Evolutionary conservation across 35 echinoderm and acorn worm genomes (phyloP).

Genomic region (Apostichopus californicus): DNA sequence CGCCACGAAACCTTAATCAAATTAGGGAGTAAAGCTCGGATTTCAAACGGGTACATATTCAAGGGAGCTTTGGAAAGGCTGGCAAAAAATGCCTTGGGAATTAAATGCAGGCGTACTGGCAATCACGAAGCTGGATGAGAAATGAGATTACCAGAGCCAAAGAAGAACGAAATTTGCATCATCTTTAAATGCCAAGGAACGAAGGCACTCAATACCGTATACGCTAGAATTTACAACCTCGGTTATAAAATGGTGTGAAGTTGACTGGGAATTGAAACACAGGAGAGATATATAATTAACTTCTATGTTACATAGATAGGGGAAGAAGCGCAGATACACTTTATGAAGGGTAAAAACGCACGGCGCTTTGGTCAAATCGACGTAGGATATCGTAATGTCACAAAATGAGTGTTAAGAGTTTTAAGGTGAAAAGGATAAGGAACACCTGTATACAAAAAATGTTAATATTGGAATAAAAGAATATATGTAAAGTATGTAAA

Average conservation of each 20-base stretch:
- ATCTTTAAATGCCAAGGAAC: slow-evolving; percentile 41
- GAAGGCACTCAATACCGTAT: slow-evolving; percentile 23
- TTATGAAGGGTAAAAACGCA: too few relatives aligned
- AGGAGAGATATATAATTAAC: slow-evolving; percentile 36
- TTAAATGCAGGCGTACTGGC: slow-evolving; percentile 44
- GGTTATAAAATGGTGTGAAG: slow-evolving; percentile 38
- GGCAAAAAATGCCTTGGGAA: slow-evolving; percentile 39
- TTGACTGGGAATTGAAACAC: slow-evolving; percentile 11
- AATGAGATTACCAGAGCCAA: slow-evolving; percentile 40
- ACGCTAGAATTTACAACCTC: slow-evolving; percentile 29
- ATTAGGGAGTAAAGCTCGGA: slow-evolving; percentile 47
- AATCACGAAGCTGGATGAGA: slow-evolving; percentile 32
- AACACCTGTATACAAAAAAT: too few relatives aligned
- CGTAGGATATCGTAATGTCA: too few relatives aligned
- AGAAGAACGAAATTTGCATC: slow-evolving; percentile 38
- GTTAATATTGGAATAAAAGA: too few relatives aligned
- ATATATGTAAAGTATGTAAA: too few relatives aligned
- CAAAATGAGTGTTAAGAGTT: too few relatives aligned
- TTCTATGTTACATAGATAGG: background rate
- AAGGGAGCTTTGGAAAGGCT: slow-evolving; percentile 34
- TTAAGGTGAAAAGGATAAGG: too few relatives aligned
- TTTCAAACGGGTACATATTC: slow-evolving; percentile 45
- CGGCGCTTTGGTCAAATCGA: too few relatives aligned
- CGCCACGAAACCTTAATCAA: slow-evolving; percentile 44
- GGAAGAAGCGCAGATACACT: too few relatives aligned